Base-by-base conservation (phyloP, 2,888 invertebrate genomes). In the Baronia brevicornis region DNA sequence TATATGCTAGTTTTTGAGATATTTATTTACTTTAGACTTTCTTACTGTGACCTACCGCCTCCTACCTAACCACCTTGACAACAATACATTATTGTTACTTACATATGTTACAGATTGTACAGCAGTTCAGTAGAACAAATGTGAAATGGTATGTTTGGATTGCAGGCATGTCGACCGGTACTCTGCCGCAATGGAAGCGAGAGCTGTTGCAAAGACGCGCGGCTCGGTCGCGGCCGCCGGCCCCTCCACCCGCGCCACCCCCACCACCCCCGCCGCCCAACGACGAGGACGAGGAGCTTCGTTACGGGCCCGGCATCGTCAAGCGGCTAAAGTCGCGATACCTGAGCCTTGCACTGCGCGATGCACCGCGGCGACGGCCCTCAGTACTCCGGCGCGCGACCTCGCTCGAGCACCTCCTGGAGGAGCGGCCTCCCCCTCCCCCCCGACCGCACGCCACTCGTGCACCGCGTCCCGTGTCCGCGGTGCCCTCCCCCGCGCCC, bases 281-380 rank as follows among this genome's bases (percentile, higher is more conserved):
- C 40, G 34, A 63, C 57, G 67, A 68, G 56, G 70, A 66, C 25
- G 94, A 94, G 71, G 95, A 95, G 65, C 82, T 95, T 36, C 91
- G 92, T 61, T 95, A 96, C 82, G 96, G 96, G 1, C 96, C 96
- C 29, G 95, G 96, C 36, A 95, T 96, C 60, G 96, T 96, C 19
- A 94, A 93, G 60, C 92, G 92, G 54, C 87, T 96, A 47, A 91
- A 93, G 65, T 93, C 93, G 62, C 91, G 94, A 61, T 96, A 95
- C 68, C 87, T 96, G 43, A 94, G 92, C 67, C 86, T 95, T 45
- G 93, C 95, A 5, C 75, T 95, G 41, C 87, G 94, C n/a, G 92
- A 93, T 53, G 88, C 89, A 21, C 88, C 87, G 49, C 86, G 86
- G 18, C 87, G 87, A 21, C 86, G 92, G 3, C 89, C 90, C 4